A percentile compares a stretch with the other conserved stretches of the same genome.
phyloP scores from a whole-genome alignment of 2,888 invertebrate genomes.

The Mythimna vitellina region DNA sequence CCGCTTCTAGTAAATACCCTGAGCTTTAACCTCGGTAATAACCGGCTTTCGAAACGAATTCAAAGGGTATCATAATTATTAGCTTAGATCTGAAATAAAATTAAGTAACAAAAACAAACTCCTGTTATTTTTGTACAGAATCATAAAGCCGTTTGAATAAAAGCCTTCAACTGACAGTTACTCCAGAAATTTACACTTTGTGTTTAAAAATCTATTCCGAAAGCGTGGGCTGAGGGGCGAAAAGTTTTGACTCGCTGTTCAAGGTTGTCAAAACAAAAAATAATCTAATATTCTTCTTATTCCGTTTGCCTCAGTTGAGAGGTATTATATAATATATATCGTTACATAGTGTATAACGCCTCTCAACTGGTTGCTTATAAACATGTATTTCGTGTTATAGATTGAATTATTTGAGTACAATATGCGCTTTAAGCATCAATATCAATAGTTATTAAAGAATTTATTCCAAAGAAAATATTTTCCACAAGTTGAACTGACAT shows the following conservation, averaged over 20 bases:
- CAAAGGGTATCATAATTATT: neutral
- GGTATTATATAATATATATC: neutral
- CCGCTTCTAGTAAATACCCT: neutral
- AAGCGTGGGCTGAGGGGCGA: constrained; percentile 18
- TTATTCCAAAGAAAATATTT: neutral
- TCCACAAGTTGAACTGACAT: neutral
- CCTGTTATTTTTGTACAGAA: constrained; percentile 9
- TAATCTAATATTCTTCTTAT: constrained; percentile 21
- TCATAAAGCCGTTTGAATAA: constrained; percentile 38
- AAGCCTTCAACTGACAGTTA: constrained; percentile 27
- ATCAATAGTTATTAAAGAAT: neutral
- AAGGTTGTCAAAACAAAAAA: constrained; percentile 36
- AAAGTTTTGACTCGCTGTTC: constrained; percentile 34
- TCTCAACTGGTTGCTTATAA: neutral
- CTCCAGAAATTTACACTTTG: constrained; percentile 32
- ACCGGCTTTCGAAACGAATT: neutral
- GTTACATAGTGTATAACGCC: too few species aligned
- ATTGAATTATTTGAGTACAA: constrained; percentile 8
- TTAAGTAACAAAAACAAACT: constrained; percentile 28
- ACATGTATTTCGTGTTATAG: neutral
- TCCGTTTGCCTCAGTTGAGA: constrained; percentile 3
- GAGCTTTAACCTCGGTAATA: neutral
- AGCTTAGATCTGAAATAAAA: constrained; percentile 24
- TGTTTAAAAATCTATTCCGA: constrained; percentile 28
- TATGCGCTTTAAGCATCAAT: neutral